Evolutionary conservation across 2,888 invertebrate species (phyloP), one percentile per base, ranked within the genome.

Genomic region (Spilosoma lubricipeda): DNA sequence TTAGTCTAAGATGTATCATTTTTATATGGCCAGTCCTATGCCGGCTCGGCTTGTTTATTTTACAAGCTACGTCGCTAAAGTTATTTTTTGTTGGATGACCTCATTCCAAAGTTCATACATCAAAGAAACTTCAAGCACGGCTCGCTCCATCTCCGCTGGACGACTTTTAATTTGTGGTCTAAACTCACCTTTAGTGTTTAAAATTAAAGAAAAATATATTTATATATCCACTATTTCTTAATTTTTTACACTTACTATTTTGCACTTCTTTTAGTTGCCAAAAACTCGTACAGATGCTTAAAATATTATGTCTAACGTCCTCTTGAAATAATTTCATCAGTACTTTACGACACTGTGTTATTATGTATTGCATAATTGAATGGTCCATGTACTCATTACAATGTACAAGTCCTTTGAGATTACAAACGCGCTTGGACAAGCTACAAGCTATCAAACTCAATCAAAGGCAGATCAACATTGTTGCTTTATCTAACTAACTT

Each of bases 381-480:
- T 45, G 30, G 59, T 27, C 23, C 8, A 33, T 52, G 23, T 70
- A 63, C 15, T 70, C 70, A 70, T 39, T 70, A 70, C 27, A 70
- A 59, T 67, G 39, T 63, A 70, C 70, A 63, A 70, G 70, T 70
- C 52, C 27, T 27, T 42, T 70, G 70, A 36, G 39, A 70, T 59
- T 63, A 70, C 70, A 70, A 63, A 59, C 59, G 48, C 30, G 67
- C 67, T 20, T 18, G 56, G 36, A 42, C 39, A 23, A 39, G 18
- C 39, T 23, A 39, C 59, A 63, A 63, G 27, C 70, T 30, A 30
- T 70, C 67, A 48, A 67, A 63, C 42, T 30, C 39, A 59, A 63
- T 70, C 59, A 70, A 59, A 63, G 39, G 63, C 9, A 63, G 42
- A 63, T 42, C 67, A 36, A 39, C 52, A 69, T 59, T 52, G 69